Evolutionary conservation across 2,797 vertebrate genomes (phyloP).

Genomic region (Poecilia velifera): DNA sequence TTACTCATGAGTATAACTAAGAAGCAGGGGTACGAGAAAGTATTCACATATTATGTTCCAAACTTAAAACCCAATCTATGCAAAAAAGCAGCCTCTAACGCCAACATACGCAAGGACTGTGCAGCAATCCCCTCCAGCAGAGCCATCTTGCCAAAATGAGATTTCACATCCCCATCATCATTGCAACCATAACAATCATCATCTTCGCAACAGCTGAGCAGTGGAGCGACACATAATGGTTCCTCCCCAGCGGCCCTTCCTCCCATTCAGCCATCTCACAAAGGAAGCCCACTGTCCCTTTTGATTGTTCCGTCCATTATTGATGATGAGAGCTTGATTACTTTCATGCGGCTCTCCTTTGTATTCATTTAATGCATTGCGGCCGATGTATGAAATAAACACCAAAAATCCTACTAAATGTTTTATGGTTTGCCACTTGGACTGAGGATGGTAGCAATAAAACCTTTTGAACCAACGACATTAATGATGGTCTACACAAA

Average conservation of each 20-base stretch:
- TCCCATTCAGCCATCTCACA: constrained; percentile 66
- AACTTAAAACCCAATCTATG: background rate
- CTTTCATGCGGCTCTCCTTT: constrained; percentile 63
- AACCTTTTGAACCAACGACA: constrained; percentile 36
- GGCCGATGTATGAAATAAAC: constrained; percentile 69
- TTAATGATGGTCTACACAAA: constrained; percentile 46
- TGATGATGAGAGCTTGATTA: constrained; percentile 77
- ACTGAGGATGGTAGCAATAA: constrained; percentile 46
- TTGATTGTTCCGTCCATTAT: constrained; percentile 78
- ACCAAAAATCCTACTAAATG: constrained; percentile 64
- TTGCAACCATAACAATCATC: constrained; percentile 33
- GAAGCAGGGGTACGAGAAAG: background rate
- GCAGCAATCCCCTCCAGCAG: constrained; percentile 16
- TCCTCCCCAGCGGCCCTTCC: constrained; percentile 30
- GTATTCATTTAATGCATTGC: constrained; percentile 66
- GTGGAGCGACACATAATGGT: constrained; percentile 37
- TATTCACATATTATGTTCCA: background rate
- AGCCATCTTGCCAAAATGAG: constrained; percentile 8
- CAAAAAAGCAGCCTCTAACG: background rate
- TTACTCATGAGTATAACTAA: constrained; percentile 17
- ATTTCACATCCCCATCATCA: constrained; percentile 25
- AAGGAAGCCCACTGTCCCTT: constrained; percentile 56
- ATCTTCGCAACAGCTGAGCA: constrained; percentile 51
- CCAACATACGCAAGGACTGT: background rate
- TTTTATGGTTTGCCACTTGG: constrained; percentile 73